Evolutionary conservation across 2,113 vertebrate species (phyloP), one percentile per base, ranked within the genome.

Genomic region (Lipotes vexillifer): DNA sequence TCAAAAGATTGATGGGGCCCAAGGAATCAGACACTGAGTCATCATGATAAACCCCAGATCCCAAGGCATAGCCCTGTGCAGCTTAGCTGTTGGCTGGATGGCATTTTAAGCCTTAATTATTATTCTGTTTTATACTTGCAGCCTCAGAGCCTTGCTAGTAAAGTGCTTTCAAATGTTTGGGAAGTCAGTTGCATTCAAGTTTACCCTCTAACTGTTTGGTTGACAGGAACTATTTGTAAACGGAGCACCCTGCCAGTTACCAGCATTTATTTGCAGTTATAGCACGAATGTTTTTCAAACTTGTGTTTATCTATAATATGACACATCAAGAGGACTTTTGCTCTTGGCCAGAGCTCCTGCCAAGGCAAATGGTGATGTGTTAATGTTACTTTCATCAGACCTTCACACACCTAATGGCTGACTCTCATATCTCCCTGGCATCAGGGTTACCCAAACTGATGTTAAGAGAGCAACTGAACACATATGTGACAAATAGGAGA

Each of bases 181-280:
- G 94, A 97, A 98, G 96, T 95, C 97, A 97, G 11, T 97, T 55
- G 44, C 97, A 93, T 98, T 99, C 98, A 98, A 97, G 87, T 98
- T 98, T 97, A 85, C 96, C 98, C 94, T 86, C 93, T 96, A 92
- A 93, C 96, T 98, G 95, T 98, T 98, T 98, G 95, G 97, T 98
- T 98, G 98, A 98, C 87, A 97, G 96, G 95, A 97, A 97, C 96
- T 98, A 98, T 99, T 98, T 98, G 98, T 98, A 99, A 99, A 98
- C 94, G 93, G 89, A 97, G 0, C 74, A 68, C 63, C n/a, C 98
- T 98, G 97, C 96, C 94, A 88, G 78, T 97, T 96, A 96, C 98
- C 97, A 97, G 96, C 97, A 96, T 97, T 95, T 98, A 97, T 98
- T 98, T 98, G 89, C 97, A 95, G 98, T 98, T 98, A 94, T 98